Evolutionary conservation across 2,888 invertebrate genomes (phyloP), one percentile per base, ranked within the genome.

Genomic region (Melinaea menophilus): DNA sequence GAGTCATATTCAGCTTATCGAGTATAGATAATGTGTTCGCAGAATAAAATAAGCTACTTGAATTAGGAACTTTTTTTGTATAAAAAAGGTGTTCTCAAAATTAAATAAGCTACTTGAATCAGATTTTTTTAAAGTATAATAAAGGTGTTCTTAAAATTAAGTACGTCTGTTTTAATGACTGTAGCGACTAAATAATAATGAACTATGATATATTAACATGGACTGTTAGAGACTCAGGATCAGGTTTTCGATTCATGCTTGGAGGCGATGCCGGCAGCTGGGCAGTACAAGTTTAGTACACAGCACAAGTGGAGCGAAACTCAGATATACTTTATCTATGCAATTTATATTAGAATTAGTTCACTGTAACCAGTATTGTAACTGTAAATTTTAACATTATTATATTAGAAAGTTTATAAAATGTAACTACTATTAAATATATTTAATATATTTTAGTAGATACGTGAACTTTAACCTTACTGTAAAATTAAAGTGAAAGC

Each of bases 1-100:
- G 48, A 59, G 47, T 68, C 68, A 68, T 66, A 67, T 67, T 62
- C 63, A 54, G 65, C 65, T 66, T 69, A 67, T 65, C 67, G 64
- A 22, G 22, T 67, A 65, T 63, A 61, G 65, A 61, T 65, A 65
- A 67, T 67, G 62, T 62, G 62, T 67, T 65, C 67, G 62, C 56
- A 65, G 67, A 59, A 67, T 63, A 63, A 67, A 64, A 67, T 63
- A 65, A 58, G 65, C 59, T 54, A 51, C 55, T 59, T 41, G 67
- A 65, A 67, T 67, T 59, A 46, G 56, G 31, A 31, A 22, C 31
- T 51, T 3, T 51, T 46, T 46, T 4, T n/a, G n/a, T 12, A 46
- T 12, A 46, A 46, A 46, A 46, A 46, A 51, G 31, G 31, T 22
- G n/a, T 4, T 48, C 7, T 37, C 4, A 37, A 37, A 37, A 37